These are phyloP conservation scores for Morelia viridis DNA, from an alignment of 2,797 vertebrate genomes.

Conservation along the genomic window DNA sequence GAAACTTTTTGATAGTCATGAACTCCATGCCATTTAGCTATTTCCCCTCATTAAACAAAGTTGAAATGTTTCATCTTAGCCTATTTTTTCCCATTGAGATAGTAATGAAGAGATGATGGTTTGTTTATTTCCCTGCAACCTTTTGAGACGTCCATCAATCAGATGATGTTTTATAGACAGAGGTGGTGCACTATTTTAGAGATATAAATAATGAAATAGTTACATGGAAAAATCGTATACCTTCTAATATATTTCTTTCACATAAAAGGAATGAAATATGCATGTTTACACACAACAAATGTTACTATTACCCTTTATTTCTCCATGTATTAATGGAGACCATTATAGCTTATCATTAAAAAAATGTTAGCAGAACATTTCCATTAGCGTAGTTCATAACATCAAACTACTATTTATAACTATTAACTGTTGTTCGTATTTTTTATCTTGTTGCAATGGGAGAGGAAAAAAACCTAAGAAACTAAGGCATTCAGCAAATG, in stretches of 20 bases:
- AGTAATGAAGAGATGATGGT: background rate
- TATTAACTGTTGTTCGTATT: background rate
- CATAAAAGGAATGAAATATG: background rate
- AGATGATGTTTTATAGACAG: background rate
- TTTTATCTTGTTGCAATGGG: background rate
- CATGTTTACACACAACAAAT: background rate
- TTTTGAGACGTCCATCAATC: constrained; percentile 22
- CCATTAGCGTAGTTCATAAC: background rate
- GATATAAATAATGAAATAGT: background rate
- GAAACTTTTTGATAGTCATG: background rate
- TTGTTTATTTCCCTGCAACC: background rate
- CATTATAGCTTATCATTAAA: background rate
- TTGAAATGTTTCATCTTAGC: background rate
- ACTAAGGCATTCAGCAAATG: background rate
- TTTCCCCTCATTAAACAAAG: background rate
- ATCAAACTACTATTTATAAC: background rate
- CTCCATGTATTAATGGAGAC: constrained; percentile 12
- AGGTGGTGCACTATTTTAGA: background rate
- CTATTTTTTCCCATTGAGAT: background rate
- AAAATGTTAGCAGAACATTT: constrained; percentile 3
- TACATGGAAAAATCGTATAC: background rate
- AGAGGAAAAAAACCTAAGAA: background rate
- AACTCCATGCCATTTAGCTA: background rate
- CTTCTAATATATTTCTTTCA: background rate
- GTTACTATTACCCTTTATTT: background rate